Percentiles rank a stretch among this genome's conserved stretches.
Conservation (phyloP, 2,797 vertebrate species). For the Ctenopoma multispine region DNA sequence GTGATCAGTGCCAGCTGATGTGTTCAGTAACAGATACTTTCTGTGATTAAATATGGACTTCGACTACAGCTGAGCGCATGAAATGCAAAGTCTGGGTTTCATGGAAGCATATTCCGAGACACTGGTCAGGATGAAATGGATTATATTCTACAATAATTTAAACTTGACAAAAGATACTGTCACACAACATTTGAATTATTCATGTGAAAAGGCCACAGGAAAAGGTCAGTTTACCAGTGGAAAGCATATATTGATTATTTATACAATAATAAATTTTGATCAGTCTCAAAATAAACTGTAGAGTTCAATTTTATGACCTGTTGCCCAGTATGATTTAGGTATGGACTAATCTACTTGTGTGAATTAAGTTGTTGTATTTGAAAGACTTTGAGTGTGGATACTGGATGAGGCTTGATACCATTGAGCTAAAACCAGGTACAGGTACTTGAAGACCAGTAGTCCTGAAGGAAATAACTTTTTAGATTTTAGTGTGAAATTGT, state of each 20-base stretch:
- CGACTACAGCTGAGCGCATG: conserved; percentile 29
- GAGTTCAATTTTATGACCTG: conserved; percentile 18
- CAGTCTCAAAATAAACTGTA: conserved; percentile 23
- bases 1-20: conserved; percentile 10
- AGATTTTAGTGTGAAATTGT: conserved; percentile 8
- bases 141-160: conserved; percentile 63
- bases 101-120: conserved; percentile 48
- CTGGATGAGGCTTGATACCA: conserved; percentile 1
- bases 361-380: conserved; percentile 6
- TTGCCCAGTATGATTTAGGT: conserved; percentile 23
- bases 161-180: conserved; percentile 62
- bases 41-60: conserved; percentile 47
- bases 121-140: conserved; percentile 52
- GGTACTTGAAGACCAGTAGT: background rate
- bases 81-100: conserved; percentile 62
- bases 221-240: conserved; percentile 67
- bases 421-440: background rate
- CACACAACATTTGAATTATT: conserved; percentile 61
- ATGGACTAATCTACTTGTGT: conserved; percentile 9
- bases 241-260: conserved; percentile 57
- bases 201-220: conserved; percentile 57
- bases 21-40: conserved; percentile 22
- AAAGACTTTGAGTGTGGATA: conserved; percentile 8
- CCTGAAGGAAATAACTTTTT: conserved; percentile 6
- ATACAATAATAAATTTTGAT: conserved; percentile 48